Percentiles rank a stretch among this genome's conserved stretches.
Evolutionary conservation across 2,888 invertebrate species (phyloP).

Genomic region (Morpho helenor): DNA sequence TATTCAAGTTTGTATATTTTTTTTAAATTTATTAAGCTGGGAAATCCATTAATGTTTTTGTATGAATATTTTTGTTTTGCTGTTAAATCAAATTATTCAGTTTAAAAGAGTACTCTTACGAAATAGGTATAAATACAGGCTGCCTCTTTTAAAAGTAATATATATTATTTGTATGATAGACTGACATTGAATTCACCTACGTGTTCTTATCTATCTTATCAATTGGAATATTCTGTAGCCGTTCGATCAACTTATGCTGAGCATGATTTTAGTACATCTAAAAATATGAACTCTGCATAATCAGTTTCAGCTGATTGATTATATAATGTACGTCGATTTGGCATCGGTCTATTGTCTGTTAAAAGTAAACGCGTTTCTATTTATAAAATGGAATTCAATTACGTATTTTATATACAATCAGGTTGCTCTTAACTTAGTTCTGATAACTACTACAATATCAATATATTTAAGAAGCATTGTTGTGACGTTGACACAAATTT

Average conservation of each 20-base stretch:
- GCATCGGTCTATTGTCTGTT: conserved; percentile 4
- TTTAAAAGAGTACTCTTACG: conserved; percentile 10
- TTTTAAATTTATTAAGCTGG: too few relatives aligned
- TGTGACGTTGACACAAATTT: background rate
- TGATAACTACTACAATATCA: too few relatives aligned
- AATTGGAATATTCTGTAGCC: conserved; percentile 19
- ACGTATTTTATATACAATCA: background rate
- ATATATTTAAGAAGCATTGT: background rate
- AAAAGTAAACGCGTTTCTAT: conserved; percentile 2
- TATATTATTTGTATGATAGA: conserved; percentile 12
- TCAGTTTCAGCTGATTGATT: conserved; percentile 8
- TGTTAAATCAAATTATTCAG: background rate
- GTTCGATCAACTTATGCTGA: conserved; percentile 1
- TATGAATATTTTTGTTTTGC: too few relatives aligned
- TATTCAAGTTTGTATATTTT: too few relatives aligned
- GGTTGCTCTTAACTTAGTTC: too few relatives aligned
- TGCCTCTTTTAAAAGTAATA: conserved; percentile 3
- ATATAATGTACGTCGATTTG: conserved; percentile 7
- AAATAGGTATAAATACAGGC: conserved; percentile 2
- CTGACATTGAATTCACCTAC: conserved; percentile 27
- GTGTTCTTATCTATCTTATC: conserved; percentile 26
- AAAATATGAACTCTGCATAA: conserved; percentile 7
- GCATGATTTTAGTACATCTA: conserved; percentile 9
- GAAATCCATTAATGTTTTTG: too few relatives aligned
- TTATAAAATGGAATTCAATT: conserved; percentile 1